Conservation (phyloP, 2,113 vertebrate species). For the Terrapene triunguis region DNA sequence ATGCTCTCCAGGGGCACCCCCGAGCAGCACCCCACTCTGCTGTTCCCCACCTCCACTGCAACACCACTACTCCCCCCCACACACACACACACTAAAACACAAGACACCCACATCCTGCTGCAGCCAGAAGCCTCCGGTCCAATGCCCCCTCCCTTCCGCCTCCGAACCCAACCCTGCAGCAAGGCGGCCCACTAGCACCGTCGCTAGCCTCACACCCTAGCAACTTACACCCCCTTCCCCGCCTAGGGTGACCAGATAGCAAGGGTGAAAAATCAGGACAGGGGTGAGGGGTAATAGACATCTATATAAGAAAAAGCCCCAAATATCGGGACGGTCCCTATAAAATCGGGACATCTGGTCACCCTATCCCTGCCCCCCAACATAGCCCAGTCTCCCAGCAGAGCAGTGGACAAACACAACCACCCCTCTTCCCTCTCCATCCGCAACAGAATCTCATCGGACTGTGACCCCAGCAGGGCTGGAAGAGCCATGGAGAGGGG, state of each 20-base stretch:
- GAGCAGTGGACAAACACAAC: background rate
- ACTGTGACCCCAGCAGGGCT: background rate
- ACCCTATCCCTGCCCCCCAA: background rate
- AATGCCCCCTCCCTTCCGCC: background rate
- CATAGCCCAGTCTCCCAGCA: background rate
- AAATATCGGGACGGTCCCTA: too few species aligned
- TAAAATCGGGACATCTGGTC: too few species aligned
- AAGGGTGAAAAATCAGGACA: too few species aligned
- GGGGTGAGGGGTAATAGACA: too few species aligned
- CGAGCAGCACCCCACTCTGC: background rate
- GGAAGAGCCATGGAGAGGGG: background rate
- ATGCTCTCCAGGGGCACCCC: background rate
- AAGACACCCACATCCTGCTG: background rate
- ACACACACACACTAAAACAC: background rate
- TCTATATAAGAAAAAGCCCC: too few species aligned
- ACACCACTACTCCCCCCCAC: too few species aligned
- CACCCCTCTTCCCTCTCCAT: too few species aligned
- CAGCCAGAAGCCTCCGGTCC: background rate
- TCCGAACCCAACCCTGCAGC: background rate
- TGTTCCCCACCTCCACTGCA: background rate
- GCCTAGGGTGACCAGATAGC: too few species aligned
- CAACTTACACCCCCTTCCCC: background rate
- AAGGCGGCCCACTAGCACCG: background rate
- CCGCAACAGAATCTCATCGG: too few species aligned
- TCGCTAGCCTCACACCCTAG: background rate